phyloP scores from a whole-genome alignment of 2,888 invertebrate genomes.

The Cheilosia variabilis region DNA sequence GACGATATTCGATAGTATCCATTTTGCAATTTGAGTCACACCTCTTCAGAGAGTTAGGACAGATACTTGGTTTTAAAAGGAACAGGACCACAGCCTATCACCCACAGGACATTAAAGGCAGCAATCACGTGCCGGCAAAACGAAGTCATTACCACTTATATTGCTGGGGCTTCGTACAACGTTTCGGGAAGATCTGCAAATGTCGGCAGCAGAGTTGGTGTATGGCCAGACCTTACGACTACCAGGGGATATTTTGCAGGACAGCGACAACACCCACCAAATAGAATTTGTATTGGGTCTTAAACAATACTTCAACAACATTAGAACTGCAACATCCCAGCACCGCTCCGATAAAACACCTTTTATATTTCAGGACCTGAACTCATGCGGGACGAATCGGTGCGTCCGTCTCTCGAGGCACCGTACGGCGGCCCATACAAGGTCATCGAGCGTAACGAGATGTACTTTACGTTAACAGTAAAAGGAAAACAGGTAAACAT shows the following conservation, averaged over 20 bases:
- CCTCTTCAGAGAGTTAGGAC: background rate
- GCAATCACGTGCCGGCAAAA: slow-evolving; percentile 17
- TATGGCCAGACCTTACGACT: slow-evolving; percentile 77
- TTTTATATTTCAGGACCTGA: background rate
- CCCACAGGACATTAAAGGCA: slow-evolving; percentile 52
- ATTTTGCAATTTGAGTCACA: slow-evolving; percentile 25
- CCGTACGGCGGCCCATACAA: slow-evolving; percentile 10
- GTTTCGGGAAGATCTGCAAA: slow-evolving; percentile 76
- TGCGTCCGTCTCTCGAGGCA: background rate
- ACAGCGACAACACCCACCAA: background rate
- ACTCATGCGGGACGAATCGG: background rate
- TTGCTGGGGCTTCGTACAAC: slow-evolving; percentile 76
- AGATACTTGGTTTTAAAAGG: background rate
- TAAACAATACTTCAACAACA: background rate
- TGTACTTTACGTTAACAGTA: background rate
- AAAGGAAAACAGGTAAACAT: background rate
- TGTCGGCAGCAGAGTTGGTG: slow-evolving; percentile 77
- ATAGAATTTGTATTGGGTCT: background rate
- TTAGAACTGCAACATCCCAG: background rate
- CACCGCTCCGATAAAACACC: background rate
- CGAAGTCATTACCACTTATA: slow-evolving; percentile 77
- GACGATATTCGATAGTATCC: background rate
- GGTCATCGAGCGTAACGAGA: background rate
- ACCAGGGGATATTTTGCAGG: slow-evolving; percentile 52
- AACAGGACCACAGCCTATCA: slow-evolving; percentile 18